Base-by-base conservation (phyloP, 2,113 vertebrate genomes). In the Gadus chalcogrammus region DNA sequence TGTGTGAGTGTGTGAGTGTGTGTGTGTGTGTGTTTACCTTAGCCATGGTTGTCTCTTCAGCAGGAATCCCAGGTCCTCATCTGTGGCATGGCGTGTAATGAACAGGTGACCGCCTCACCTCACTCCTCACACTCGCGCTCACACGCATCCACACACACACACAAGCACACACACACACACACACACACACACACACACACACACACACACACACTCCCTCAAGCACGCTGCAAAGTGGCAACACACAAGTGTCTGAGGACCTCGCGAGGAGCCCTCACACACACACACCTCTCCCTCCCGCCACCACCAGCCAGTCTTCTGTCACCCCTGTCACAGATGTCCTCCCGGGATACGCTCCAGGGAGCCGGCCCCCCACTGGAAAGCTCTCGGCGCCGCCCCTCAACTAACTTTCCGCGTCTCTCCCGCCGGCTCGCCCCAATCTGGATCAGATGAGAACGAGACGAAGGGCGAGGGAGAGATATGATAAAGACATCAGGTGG, bases 161-260 rank as follows among this genome's bases (percentile, higher is more conserved):
- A 18, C 11, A 1, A n/a, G n/a, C 55, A 20, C 28, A 18, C 53
- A 58, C 28, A 22, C 15, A 18, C 11, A 1, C 55, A 20, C 28
- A 18, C 53, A 58, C 52, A 28, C 42, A 56, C 53, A 31, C 48
- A 24, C 24, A 67, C 24, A 20, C 64, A 48, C 38, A 42, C 28
- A 18, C 42, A 52, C 38, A 20, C 64, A 15, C 64, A 59, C 55
- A 35, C 42, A 27, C 67, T 17, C 68, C 64, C 42, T 66, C 52
- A 63, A 48, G 31, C 67, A 67, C 12, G 9, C 42, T 58, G 6
- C 69, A 70, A 35, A 4, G 31, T 35, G 31, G 31, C 64, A 53
- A 16, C 65, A 15, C 64, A 52, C 42, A 53, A 58, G 15, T 16
- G 55, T 6, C 8, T 6, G 55, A 58, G 55, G 55, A 17, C 55